Evolutionary conservation across 2,113 vertebrate genomes (phyloP), one percentile per base, ranked within the genome.

Genomic region (Corythornis madagascariensis): DNA sequence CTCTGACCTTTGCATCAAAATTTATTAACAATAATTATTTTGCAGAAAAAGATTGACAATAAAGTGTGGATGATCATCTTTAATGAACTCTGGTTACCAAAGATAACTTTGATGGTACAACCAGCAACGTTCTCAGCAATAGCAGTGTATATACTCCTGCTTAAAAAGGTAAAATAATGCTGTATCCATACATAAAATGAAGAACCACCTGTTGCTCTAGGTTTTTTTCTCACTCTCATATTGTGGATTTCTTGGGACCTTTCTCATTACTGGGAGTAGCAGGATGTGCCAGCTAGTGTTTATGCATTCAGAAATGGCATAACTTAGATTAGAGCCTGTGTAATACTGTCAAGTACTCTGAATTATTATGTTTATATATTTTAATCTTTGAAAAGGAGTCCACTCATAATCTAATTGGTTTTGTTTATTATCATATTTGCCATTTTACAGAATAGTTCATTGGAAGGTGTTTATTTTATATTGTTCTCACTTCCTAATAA

Each of bases 1-100:
- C 89, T 91, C 60, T 94, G 94, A 95, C 82, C 90, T 88, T 95
- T 94, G 93, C 89, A 93, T 92, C 84, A 89, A 88, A 96, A 95
- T 82, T 78, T 86, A 89, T 96, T 96, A 93, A 86, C 88, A 90
- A 86, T 92, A 95, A 88, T 67, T 90, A 76, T 79, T 94, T 82
- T 90, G 55, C 86, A 92, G 88, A 90, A 93, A 83, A 91, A 43
- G 85, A 89, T 48, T 96, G 84, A 94, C 93, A 95, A 42, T 67
- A 83, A 86, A 79, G 91, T 56, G 88, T 88, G 91, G 60, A 83
- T 71, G 45, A 69, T 83, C 79, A 71, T 92, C 82, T 85, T 73
- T 85, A 91, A 91, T 86, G 87, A 96, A 81, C 75, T 88, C 29
- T 29, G 56, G 79, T 45, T 78, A 83, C 43, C 56, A 81, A 81